Evolutionary conservation across 2,888 invertebrate genomes (phyloP).

Genomic region (Phymatocera aterrima): DNA sequence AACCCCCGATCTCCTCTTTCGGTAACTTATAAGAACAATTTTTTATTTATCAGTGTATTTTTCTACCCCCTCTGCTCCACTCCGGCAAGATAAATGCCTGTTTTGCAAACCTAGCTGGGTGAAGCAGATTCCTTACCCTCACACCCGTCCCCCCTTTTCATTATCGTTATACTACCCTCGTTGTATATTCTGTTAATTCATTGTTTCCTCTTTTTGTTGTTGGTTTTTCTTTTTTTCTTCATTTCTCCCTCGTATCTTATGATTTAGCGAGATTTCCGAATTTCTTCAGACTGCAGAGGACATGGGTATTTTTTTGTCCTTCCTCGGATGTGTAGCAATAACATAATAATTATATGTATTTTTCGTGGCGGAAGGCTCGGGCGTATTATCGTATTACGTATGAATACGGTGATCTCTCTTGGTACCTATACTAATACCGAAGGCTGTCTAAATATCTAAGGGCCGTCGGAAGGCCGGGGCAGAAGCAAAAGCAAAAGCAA

Average conservation of each 20-base stretch:
- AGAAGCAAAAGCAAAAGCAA: neutral
- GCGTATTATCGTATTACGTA: too few species aligned
- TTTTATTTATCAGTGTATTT: constrained; percentile 40
- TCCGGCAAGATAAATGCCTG: constrained; percentile 18
- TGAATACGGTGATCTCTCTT: too few species aligned
- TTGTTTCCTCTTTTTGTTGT: neutral
- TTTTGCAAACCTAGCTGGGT: constrained; percentile 10
- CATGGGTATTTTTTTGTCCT: too few species aligned
- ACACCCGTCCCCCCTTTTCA: neutral
- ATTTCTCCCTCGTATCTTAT: neutral
- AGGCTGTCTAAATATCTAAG: constrained; percentile 48
- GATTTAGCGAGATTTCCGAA: too few species aligned
- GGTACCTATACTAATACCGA: too few species aligned
- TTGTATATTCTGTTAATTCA: too few species aligned
- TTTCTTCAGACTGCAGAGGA: too few species aligned
- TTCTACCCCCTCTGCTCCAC: neutral
- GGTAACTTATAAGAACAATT: constrained; percentile 8
- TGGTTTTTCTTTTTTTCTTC: neutral
- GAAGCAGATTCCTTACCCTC: neutral
- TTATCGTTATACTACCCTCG: neutral
- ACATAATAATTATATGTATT: too few species aligned
- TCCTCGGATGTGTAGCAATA: too few species aligned
- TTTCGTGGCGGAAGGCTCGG: too few species aligned
- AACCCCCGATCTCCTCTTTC: neutral
- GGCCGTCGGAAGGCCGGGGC: neutral